phyloP scores from a whole-genome alignment of 2,113 vertebrate genomes.

The Platichthys stellatus region DNA sequence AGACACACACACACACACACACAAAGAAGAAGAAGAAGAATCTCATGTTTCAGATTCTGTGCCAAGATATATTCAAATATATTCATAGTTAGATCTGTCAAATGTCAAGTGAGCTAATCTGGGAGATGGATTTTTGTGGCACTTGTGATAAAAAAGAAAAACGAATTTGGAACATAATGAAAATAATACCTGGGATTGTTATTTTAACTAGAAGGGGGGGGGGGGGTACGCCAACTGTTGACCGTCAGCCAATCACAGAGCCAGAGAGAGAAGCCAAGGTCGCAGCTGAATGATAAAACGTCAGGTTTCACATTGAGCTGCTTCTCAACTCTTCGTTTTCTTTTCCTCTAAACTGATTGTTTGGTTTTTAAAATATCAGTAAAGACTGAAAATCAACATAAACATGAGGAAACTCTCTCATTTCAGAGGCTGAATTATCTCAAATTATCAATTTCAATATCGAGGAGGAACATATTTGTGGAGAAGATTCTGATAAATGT shows the following conservation, averaged over 20 bases:
- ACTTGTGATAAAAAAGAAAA: conserved; percentile 31
- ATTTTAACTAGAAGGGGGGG: conserved; percentile 24
- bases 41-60: not conserved
- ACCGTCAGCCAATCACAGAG: conserved; percentile 26
- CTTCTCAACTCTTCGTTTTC: not conserved
- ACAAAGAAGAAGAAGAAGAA: not conserved
- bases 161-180: conserved; percentile 13
- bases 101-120: conserved; percentile 74
- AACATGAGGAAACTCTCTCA: not conserved
- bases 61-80: conserved; percentile 70
- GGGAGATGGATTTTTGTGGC: conserved; percentile 38
- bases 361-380: not conserved
- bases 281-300: conserved; percentile 25
- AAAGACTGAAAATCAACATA: not conserved
- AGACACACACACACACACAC: conserved; percentile 29
- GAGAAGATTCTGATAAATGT: too few relatives aligned
- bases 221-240: not conserved
- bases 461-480: too few relatives aligned
- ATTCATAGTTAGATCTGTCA: conserved; percentile 69
- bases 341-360: not conserved
- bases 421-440: too few relatives aligned
- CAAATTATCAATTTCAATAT: too few relatives aligned
- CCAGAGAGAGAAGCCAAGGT: conserved; percentile 30
- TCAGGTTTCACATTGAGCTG: not conserved
- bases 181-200: conserved; percentile 36